Conservation (phyloP, 2,888 invertebrate genomes). For the Trachelus troglodyta region DNA sequence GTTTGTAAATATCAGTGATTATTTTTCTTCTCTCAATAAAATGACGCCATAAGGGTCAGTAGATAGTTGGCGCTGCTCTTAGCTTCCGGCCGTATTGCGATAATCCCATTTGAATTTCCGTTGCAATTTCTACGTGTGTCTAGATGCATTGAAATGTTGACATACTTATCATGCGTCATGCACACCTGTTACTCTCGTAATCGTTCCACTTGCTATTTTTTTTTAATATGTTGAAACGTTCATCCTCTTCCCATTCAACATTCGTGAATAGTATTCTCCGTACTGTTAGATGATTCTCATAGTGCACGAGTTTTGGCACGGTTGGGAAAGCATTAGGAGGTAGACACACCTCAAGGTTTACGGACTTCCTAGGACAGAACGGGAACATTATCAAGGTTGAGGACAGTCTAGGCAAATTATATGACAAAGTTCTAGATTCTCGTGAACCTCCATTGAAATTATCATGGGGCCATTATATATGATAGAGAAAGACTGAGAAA, state of each 20-base stretch:
- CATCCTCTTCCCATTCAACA: not conserved
- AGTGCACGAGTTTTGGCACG: not conserved
- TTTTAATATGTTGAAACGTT: not conserved
- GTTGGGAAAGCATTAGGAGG: not conserved
- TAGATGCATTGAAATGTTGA: not conserved
- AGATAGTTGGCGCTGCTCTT: no score
- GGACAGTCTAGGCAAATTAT: not conserved
- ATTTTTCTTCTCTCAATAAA: no score
- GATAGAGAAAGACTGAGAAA: not conserved
- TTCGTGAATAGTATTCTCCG: no score
- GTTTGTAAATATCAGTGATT: no score
- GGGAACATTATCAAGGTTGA: not conserved
- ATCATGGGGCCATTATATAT: not conserved
- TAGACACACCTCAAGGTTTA: slow-evolving; percentile 3
- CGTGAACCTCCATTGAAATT: not conserved
- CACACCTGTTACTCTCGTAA: not conserved
- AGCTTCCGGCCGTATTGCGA: not conserved
- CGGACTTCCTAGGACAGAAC: slow-evolving; percentile 2
- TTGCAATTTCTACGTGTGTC: not conserved
- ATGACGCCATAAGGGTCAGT: no score
- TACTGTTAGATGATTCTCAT: not conserved
- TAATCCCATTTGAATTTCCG: not conserved
- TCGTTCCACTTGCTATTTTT: not conserved
- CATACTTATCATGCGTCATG: not conserved
- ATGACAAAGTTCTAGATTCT: not conserved